Base-by-base conservation (phyloP, 2,888 invertebrate genomes). In the Ophonus ardosiacus region DNA sequence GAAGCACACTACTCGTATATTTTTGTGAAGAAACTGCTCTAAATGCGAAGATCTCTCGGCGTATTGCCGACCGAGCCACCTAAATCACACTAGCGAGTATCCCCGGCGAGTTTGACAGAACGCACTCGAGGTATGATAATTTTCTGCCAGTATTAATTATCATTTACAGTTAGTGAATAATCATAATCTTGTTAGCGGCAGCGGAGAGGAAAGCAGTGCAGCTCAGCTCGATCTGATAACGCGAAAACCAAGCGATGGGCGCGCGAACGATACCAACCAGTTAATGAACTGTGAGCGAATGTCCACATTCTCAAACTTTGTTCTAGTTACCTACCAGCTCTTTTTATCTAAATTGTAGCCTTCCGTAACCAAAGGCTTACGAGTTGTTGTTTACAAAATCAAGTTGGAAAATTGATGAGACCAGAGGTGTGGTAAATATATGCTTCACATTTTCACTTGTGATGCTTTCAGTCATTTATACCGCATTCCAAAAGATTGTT, bases 71-170 rank as follows among this genome's bases (percentile, higher is more conserved):
- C 76, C 56, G 51, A 51, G 56, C 56, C 76, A 76, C 56, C 56
- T 76, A 43, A 76, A 76, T 76, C 43, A 71, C n/a, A 76, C 38
- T 76, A 13, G 51, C 76, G 21, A 71, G 71, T 71, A 31, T 31
- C 24, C 78, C 57, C 1, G 21, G 21, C 56, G 15, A 31, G 21
- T 71, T 51, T 74, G 74, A 78, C 78, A 78, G 78, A 76, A 78
- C 78, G 57, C 78, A 78, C 57, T 78, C 61, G 78, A 21, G 84
- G 78, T 51, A 84, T 78, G 84, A 78, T 84, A 84, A 84, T 84
- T 78, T 84, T 84, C 84, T 84, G 84, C 65, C 78, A 78, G 84
- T 84, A 84, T 84, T 84, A 84, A 84, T 84, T 84, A 84, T 78
- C 76, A 84, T 84, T 84, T 78, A 84, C 84, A 84, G 84, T 84